phyloP scores from a whole-genome alignment of 30 jellyfish, hydroid and myxozoan genomes.

The Haliclystus octoradiatus region DNA sequence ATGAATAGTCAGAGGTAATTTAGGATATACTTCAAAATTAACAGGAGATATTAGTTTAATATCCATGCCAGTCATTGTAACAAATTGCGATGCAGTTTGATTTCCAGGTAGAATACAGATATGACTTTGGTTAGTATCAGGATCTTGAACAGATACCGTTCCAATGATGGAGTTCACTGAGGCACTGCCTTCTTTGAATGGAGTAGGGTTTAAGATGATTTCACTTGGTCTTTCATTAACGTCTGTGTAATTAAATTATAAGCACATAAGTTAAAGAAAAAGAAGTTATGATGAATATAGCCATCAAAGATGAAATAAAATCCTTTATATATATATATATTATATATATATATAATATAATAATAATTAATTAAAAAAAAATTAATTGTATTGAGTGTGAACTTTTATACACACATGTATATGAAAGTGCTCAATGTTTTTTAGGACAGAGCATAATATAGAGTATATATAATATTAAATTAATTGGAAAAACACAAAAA shows the following conservation, averaged over 20 bases:
- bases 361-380: no score
- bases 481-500: no score
- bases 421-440: no score
- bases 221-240: conserved; percentile 62
- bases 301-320: no score
- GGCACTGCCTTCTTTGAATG: conserved; percentile 18
- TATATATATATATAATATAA: no score
- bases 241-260: conserved; percentile 12
- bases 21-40: conserved; percentile 26
- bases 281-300: no score
- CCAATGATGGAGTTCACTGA: conserved; percentile 14
- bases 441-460: no score
- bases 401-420: no score
- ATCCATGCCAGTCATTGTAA: conserved; percentile 10
- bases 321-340: no score
- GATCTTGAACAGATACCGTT: conserved; percentile 34
- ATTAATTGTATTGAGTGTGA: no score
- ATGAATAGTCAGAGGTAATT: conserved; percentile 10
- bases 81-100: conserved; percentile 9
- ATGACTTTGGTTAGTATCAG: conserved; percentile 37
- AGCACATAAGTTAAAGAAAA: neutral
- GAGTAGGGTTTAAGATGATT: neutral
- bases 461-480: no score
- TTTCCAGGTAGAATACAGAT: conserved; percentile 18
- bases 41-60: conserved; percentile 15